Conservation (phyloP, 37 sponge, comb jelly and placozoan species). For the Hormiphora californensis region DNA sequence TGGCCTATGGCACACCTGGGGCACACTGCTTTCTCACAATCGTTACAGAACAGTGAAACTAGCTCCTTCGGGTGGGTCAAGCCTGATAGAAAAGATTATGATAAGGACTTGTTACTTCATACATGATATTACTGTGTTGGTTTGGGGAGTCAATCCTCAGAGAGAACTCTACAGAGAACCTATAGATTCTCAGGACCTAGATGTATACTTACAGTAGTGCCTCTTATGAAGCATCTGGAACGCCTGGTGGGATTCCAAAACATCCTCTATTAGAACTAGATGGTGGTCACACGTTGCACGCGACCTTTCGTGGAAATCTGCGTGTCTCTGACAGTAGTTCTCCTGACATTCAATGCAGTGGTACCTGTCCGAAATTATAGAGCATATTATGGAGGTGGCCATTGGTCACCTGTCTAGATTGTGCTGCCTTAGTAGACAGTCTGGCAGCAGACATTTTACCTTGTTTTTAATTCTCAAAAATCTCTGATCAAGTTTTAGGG, state of each 20-base stretch:
- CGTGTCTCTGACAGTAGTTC: slow-evolving; percentile 54
- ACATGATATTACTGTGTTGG: neutral
- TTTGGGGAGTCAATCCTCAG: neutral
- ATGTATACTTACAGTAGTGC: slow-evolving; percentile 17
- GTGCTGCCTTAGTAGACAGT: no score
- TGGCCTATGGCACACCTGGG: slow-evolving; percentile 41
- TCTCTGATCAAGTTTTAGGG: no score
- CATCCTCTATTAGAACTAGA: neutral
- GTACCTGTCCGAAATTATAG: neutral
- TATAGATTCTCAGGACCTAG: no score
- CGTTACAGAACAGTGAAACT: slow-evolving; percentile 41
- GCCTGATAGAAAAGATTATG: neutral
- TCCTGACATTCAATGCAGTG: slow-evolving; percentile 52
- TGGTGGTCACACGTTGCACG: slow-evolving; percentile 50
- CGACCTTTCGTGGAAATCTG: slow-evolving; percentile 45
- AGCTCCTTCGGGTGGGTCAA: slow-evolving; percentile 45
- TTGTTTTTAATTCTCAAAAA: no score
- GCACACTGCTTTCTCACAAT: slow-evolving; percentile 49
- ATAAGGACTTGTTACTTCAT: neutral
- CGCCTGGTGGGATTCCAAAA: slow-evolving; percentile 52
- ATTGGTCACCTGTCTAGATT: no score
- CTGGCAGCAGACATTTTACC: no score
- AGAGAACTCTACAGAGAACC: no score
- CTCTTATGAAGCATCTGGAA: slow-evolving; percentile 54
- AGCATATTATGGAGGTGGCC: no score